Evolutionary conservation across 2,888 invertebrate species (phyloP), one percentile per base, ranked within the genome.

Genomic region (Mesorhabditis belari): DNA sequence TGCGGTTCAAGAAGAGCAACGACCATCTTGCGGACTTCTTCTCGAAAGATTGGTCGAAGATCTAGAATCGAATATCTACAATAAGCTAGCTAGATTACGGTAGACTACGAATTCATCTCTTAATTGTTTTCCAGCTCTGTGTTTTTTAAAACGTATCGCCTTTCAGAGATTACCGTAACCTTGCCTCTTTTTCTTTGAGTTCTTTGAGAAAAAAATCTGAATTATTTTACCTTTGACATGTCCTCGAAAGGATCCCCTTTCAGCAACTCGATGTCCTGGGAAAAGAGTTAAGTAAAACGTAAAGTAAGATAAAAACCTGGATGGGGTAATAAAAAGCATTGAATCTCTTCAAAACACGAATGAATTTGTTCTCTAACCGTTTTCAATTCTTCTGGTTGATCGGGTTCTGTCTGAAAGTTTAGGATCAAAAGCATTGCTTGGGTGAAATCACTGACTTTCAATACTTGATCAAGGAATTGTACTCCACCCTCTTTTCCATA

Each of bases 241-340:
- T 2, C 78, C 78, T 28, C 73, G 61, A 60, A 78, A 78, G 49
- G 76, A 74, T 29, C 70, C 70, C 29, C 74, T 53, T 29, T 79
- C 79, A 3, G 79, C 76, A n/a, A 79, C 79, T 63, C 73, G 71
- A 28, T 77, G n/a, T n/a, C n/a, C n/a, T n/a, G n/a, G n/a, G n/a
- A n/a, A n/a, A n/a, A n/a, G n/a, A n/a, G n/a, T n/a, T n/a, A n/a
- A n/a, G n/a, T n/a, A n/a, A n/a, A n/a, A n/a, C n/a, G n/a, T n/a
- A n/a, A n/a, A n/a, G n/a, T n/a, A n/a, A n/a, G n/a, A n/a, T n/a
- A n/a, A n/a, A n/a, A 73, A 5, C 79, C 79, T 1, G 79, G 79
- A 69, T 79, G 76, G 3, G 79, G 79, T 5, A 79, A 60, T 5
- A 79, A 61, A 58, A 67, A 77, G 55, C 78, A 78, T 5, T 60